These are phyloP conservation scores for Acromyrmex charruanus DNA, from an alignment of 1,140 invertebrate genomes.

Conservation along the genomic window DNA sequence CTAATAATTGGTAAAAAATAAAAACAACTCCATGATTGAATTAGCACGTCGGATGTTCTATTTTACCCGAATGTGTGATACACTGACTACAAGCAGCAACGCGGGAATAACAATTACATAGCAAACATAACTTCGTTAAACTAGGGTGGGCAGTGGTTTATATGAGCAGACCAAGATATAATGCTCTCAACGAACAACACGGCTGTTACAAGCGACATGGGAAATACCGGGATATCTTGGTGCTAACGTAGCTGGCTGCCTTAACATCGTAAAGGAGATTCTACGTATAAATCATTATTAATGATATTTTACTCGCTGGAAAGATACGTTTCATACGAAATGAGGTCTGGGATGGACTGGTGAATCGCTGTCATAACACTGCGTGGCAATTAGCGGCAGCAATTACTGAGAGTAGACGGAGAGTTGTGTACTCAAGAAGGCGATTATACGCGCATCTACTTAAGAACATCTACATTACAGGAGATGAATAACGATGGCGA, in stretches of 20 bases:
- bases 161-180: constrained; percentile 39
- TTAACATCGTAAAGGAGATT: constrained; percentile 32
- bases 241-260: constrained; percentile 4
- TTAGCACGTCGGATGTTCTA: neutral
- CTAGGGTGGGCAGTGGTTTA: constrained; percentile 43
- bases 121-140: constrained; percentile 55
- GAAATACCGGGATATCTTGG: constrained; percentile 30
- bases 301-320: constrained; percentile 42
- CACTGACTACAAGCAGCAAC: neutral
- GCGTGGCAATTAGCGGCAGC: constrained; percentile 52
- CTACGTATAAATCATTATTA: constrained; percentile 55
- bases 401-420: constrained; percentile 50
- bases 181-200: constrained; percentile 7
- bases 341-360: constrained; percentile 18
- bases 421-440: constrained; percentile 57
- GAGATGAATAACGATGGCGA: constrained; percentile 60
- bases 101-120: constrained; percentile 50
- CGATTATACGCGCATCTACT: constrained; percentile 60
- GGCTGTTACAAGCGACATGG: constrained; percentile 49
- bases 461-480: constrained; percentile 61
- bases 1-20: neutral
- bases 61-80: constrained; percentile 3
- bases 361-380: constrained; percentile 55
- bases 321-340: constrained; percentile 38
- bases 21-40: neutral